Evolutionary conservation across 2,113 vertebrate species (phyloP).

Genomic region (Pelobates fuscus): DNA sequence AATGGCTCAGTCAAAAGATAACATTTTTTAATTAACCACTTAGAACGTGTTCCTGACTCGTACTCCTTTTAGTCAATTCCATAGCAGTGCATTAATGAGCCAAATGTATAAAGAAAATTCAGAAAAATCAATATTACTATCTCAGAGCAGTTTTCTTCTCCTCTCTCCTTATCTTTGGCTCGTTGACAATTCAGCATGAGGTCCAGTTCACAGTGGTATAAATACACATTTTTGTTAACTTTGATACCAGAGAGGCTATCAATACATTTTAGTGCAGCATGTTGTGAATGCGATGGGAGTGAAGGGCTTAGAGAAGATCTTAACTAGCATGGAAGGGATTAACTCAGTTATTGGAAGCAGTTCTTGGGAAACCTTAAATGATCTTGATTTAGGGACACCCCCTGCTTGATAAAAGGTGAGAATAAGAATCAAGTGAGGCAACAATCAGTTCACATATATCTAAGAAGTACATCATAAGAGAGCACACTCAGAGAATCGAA

Average conservation of each 20-base stretch:
- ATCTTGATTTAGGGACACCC: not conserved
- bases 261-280: not conserved
- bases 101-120: conserved; percentile 10
- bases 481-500: no score
- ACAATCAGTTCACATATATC: no score
- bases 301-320: not conserved
- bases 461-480: no score
- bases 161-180: not conserved
- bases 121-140: conserved; percentile 15
- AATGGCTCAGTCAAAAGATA: not conserved
- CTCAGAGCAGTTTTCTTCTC: conserved; percentile 1
- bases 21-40: conserved; percentile 2
- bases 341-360: not conserved
- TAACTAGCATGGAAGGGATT: not conserved
- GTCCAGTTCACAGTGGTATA: no score
- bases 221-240: no score
- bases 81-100: conserved; percentile 18
- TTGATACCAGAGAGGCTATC: not conserved
- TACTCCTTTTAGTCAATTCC: not conserved
- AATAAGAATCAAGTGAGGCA: no score
- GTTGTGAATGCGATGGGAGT: not conserved
- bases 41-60: not conserved
- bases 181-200: not conserved
- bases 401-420: not conserved
- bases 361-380: not conserved